Evolutionary conservation across 2,888 invertebrate genomes (phyloP), one percentile per base, ranked within the genome.

Genomic region (Oscheius myriophilus): DNA sequence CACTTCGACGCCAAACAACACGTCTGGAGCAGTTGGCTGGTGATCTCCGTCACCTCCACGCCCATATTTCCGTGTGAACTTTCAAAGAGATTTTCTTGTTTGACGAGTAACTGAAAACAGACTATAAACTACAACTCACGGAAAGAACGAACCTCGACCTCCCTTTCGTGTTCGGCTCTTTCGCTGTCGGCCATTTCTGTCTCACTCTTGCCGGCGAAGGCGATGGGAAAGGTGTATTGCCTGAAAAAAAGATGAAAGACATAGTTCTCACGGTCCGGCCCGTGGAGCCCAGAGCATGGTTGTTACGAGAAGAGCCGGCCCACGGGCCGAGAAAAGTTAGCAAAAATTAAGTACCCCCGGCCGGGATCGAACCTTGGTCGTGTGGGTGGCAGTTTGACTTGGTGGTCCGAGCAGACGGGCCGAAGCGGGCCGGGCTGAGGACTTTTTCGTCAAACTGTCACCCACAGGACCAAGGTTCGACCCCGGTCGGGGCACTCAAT

Each of bases 181-280:
- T 61, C 61, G 2, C 23, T 6, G 7, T n/a, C 43, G 7, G 41
- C n/a, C 46, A 61, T 52, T 42, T 67, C 67, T 42, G 52, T 59
- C 33, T 53, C 54, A 6, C 21, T 23, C n/a, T 26, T n/a, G 1
- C 61, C 61, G n/a, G 59, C 53, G 41, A 67, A 67, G 12, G 61
- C 67, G 9, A 61, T 25, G 12, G 67, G 67, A 43, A 67, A 67
- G 21, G 39, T 41, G 25, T 43, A 67, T 9, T 67, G 52, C 12
- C 59, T 58, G 21, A 16, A 42, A 16, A 42, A 55, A 2, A 55
- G 12, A 11, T 6, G 21, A 55, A 26, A 11, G 46, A 18, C n/a
- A n/a, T n/a, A n/a, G n/a, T n/a, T n/a, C n/a, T n/a, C n/a, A n/a
- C n/a, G n/a, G n/a, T n/a, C n/a, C n/a, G n/a, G n/a, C n/a, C n/a